Percentiles rank a stretch among this genome's conserved stretches.
phyloP scores from a whole-genome alignment of 2,797 vertebrate species.

The Erethizon dorsatum region DNA sequence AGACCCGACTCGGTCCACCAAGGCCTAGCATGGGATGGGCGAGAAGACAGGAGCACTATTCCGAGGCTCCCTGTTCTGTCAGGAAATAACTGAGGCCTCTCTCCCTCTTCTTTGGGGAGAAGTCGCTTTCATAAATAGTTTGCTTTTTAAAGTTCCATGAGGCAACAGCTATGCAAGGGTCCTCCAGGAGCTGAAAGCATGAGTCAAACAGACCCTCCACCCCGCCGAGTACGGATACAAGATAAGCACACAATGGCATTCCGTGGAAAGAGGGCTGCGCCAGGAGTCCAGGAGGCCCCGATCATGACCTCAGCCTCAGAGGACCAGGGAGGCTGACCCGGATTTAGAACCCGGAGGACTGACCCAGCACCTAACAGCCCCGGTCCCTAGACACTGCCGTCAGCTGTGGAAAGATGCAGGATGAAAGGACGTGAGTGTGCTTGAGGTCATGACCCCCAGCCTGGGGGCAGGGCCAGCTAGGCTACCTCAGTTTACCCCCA shows the following conservation, averaged over 20 bases:
- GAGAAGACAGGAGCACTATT: not conserved
- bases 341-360: not conserved
- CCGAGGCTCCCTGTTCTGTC: not conserved
- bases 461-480: not conserved
- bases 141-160: not conserved
- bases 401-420: not conserved
- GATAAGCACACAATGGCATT: not conserved
- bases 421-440: not conserved
- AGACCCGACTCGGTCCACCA: fast-evolving
- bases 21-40: not conserved
- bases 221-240: not conserved
- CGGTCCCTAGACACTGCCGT: fast-evolving
- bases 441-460: not conserved
- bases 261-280: not conserved
- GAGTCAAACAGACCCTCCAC: not conserved
- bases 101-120: not conserved
- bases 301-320: not conserved
- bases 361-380: too few species aligned
- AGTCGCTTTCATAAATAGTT: not conserved
- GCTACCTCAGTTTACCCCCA: not conserved
- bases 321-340: not conserved
- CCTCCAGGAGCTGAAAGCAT: not conserved
- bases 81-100: not conserved
- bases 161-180: not conserved
- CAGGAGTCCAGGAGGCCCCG: not conserved